Evolutionary conservation across 2,113 vertebrate genomes (phyloP).

Genomic region (Pantherophis guttatus): DNA sequence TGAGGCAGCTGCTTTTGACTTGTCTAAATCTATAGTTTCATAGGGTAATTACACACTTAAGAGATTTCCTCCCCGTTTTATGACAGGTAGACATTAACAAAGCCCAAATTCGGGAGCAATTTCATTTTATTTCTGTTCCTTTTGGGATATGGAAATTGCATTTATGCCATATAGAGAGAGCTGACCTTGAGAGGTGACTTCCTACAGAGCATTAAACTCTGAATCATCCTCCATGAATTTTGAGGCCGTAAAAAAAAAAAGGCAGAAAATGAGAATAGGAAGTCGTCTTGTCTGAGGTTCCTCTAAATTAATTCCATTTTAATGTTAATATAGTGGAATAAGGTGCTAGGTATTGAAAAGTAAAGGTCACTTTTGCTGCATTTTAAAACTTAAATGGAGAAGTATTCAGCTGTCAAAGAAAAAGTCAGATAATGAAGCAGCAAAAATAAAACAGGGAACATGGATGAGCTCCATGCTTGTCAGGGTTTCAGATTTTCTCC

Average conservation of each 20-base stretch:
- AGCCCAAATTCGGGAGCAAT: not conserved
- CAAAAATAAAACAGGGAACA: not conserved
- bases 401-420: not conserved
- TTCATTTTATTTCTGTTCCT: not conserved
- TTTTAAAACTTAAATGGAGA: not conserved
- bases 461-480: not conserved
- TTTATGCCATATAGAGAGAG: not conserved
- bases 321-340: not conserved
- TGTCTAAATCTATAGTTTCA: not conserved
- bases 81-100: not conserved
- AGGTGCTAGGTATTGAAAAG: slow-evolving; percentile 3
- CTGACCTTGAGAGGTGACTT: slow-evolving; percentile 1
- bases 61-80: not conserved
- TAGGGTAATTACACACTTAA: slow-evolving; percentile 13
- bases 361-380: slow-evolving; percentile 1
- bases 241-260: not conserved
- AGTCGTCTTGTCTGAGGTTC: not conserved
- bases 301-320: slow-evolving; percentile 20
- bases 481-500: not conserved
- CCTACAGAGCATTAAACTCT: not conserved
- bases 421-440: not conserved
- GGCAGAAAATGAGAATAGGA: not conserved
- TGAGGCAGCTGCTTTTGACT: not conserved
- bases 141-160: not conserved
- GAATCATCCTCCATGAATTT: slow-evolving; percentile 15